A percentile compares a stretch with the other conserved stretches of the same genome.
Evolutionary conservation across 2,113 vertebrate species (phyloP).

Genomic region (Panurus biarmicus): DNA sequence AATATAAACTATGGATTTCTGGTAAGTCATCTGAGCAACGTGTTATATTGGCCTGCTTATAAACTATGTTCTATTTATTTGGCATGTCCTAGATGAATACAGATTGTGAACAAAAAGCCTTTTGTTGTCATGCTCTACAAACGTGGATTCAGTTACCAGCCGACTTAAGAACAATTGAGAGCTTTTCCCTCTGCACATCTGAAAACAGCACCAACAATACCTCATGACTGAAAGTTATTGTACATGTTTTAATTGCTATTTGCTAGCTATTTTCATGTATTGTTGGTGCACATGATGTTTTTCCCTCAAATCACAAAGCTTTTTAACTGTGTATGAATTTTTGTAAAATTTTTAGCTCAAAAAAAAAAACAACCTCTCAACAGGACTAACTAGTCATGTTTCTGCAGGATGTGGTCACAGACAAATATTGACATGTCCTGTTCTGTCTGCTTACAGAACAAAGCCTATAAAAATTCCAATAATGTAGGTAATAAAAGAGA

Average conservation of each 20-base stretch:
- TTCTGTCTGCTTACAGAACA: slow-evolving; percentile 21
- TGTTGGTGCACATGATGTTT: not conserved
- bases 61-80: not conserved
- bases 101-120: slow-evolving; percentile 35
- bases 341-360: slow-evolving; percentile 8
- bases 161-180: slow-evolving; percentile 45
- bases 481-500: not conserved
- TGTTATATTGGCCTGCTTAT: not conserved
- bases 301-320: not conserved
- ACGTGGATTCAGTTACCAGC: slow-evolving; percentile 14
- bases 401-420: slow-evolving; percentile 33
- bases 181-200: slow-evolving; percentile 33
- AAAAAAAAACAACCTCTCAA: not conserved
- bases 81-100: slow-evolving; percentile 4
- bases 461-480: slow-evolving; percentile 4
- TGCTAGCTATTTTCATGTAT: slow-evolving; percentile 5
- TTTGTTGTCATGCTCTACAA: slow-evolving; percentile 38
- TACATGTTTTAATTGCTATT: not conserved
- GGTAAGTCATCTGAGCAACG: not conserved
- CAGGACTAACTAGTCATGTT: not conserved
- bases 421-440: slow-evolving; percentile 50
- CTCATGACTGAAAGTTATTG: slow-evolving; percentile 34
- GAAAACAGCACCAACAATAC: slow-evolving; percentile 29
- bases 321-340: not conserved
- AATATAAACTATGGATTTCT: not conserved